phyloP scores from a whole-genome alignment of 2,797 vertebrate species.

The Pyrocephalus nanus region DNA sequence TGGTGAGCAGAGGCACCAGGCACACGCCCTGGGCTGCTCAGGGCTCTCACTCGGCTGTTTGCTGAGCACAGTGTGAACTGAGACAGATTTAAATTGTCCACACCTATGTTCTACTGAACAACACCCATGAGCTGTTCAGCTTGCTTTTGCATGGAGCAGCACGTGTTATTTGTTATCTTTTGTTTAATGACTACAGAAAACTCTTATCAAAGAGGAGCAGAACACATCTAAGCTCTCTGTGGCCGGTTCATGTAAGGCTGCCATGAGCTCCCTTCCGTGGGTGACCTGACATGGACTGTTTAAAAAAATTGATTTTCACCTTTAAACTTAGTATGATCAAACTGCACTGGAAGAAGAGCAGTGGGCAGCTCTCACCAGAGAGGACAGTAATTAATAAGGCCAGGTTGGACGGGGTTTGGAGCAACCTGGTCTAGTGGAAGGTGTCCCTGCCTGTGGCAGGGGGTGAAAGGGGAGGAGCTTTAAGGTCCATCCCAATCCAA shows the following conservation, averaged over 20 bases:
- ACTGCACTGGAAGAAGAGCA: neutral
- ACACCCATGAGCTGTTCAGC: neutral
- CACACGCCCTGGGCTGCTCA: neutral
- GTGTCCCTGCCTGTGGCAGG: neutral
- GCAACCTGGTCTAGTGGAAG: neutral
- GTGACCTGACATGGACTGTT: neutral
- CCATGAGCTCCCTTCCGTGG: rapidly evolving
- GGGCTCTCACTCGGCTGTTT: neutral
- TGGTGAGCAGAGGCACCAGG: neutral
- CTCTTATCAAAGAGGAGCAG: neutral
- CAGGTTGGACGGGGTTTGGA: neutral
- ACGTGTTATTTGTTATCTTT: neutral
- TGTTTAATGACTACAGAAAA: neutral
- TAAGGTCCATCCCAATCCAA: neutral
- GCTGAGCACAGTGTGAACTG: neutral
- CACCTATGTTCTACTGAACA: neutral
- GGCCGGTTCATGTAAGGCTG: neutral
- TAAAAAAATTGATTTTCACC: neutral
- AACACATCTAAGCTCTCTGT: neutral
- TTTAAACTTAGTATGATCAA: neutral
- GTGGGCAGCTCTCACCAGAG: neutral
- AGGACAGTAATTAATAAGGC: neutral
- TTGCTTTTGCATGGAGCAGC: neutral
- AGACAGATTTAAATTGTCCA: neutral
- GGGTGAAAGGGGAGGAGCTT: neutral